Evolutionary conservation across 2,797 vertebrate species (phyloP), one percentile per base, ranked within the genome.

Genomic region (Acipenser oxyrinchus): DNA sequence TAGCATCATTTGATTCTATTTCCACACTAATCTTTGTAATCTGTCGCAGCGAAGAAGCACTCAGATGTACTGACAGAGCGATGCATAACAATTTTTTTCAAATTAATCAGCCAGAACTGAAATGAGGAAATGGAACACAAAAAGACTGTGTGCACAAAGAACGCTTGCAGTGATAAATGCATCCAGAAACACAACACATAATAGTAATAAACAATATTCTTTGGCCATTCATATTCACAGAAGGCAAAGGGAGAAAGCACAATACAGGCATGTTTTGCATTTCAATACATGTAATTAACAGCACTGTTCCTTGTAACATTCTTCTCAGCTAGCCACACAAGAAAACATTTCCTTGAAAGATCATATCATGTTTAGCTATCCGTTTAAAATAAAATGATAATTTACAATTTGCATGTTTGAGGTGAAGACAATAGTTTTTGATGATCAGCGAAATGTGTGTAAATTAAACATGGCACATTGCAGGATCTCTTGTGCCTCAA

Each of bases 51-150:
- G 84, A 97, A 97, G 83, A 87, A 91, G 78, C 90, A 84, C 72
- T 93, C 89, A 0, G 79, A 73, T 50, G 66, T 74, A 48, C 76
- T 90, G 79, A 79, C 84, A 63, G 89, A 92, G 70, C 94, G 86
- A 84, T 85, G 88, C 48, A 80, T 73, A 71, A 95, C 90, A 2
- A 89, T 90, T 66, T 79, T 79, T 89, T 80, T 95, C 92, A 81
- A 96, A 86, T 74, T 98, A 86, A 81, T 95, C 92, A 71, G 86
- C 86, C 77, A 95, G 81, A 77, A 86, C 96, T 99, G 82, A n/a
- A 81, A 78, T 13, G 59, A 73, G 64, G 67, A 71, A 61, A 51
- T 51, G 71, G 51, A 65, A 64, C 62, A 57, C 51, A 62, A 49
- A 66, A 15, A 23, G 8, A 64, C 11, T 64, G n/a, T 49, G 58